A percentile compares a stretch with the other conserved stretches of the same genome.
phyloP scores from a whole-genome alignment of 1,140 invertebrate genomes.

The Bilobella aurantiaca region DNA sequence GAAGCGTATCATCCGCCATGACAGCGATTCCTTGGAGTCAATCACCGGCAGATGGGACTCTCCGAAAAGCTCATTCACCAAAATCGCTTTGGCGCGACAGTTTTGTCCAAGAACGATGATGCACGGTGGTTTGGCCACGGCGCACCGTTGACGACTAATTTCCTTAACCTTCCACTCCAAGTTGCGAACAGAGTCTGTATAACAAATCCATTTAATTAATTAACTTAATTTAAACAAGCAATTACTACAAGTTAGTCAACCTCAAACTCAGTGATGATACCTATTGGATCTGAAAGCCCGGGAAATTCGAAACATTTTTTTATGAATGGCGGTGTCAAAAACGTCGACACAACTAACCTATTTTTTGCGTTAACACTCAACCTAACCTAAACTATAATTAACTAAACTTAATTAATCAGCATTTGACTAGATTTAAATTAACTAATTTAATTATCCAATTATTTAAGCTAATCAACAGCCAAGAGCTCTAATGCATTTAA shows the following conservation, averaged over 20 bases:
- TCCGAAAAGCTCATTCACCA: slow-evolving; percentile 62
- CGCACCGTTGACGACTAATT: slow-evolving; percentile 30
- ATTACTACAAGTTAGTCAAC: slow-evolving; percentile 17
- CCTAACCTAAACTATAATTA: too few relatives aligned
- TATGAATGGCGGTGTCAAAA: too few relatives aligned
- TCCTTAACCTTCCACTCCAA: slow-evolving; percentile 41
- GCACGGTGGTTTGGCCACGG: slow-evolving; percentile 38
- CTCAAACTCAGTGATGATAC: too few relatives aligned
- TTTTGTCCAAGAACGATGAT: slow-evolving; percentile 60
- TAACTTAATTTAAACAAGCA: slow-evolving; percentile 16
- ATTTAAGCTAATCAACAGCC: too few relatives aligned
- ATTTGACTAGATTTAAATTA: too few relatives aligned
- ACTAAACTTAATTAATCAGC: too few relatives aligned
- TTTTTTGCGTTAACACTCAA: too few relatives aligned
- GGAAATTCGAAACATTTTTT: too few relatives aligned
- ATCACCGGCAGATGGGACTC: slow-evolving; percentile 51
- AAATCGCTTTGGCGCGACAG: slow-evolving; percentile 54
- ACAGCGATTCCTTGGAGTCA: slow-evolving; percentile 37
- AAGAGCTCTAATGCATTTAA: too few relatives aligned
- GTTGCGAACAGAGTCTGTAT: slow-evolving; percentile 38
- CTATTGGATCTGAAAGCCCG: too few relatives aligned
- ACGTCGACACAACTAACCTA: too few relatives aligned
- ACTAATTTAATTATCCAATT: too few relatives aligned
- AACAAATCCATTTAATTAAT: slow-evolving; percentile 27
- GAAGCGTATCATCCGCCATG: slow-evolving; percentile 62